Evolutionary conservation across 2,888 invertebrate genomes (phyloP).

Genomic region (Brachycybe producta): DNA sequence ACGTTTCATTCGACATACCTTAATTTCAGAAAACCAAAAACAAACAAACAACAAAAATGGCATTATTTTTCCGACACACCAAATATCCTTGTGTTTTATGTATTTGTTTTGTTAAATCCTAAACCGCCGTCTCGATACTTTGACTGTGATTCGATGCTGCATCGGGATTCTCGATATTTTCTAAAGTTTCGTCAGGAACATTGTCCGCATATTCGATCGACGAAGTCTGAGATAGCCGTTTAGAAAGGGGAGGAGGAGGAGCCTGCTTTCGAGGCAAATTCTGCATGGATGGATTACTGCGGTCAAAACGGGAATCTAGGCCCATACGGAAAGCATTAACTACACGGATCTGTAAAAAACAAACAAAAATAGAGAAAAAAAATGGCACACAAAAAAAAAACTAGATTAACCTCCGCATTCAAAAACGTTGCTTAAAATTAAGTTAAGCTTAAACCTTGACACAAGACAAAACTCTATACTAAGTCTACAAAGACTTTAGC

Average conservation of each 20-base stretch:
- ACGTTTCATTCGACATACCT: no score
- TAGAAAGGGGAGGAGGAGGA: conserved; percentile 74
- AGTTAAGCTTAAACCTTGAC: no score
- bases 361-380: conserved; percentile 34
- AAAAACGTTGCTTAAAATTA: no score
- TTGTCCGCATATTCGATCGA: conserved; percentile 84
- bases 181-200: conserved; percentile 45
- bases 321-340: conserved; percentile 99
- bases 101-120: not conserved
- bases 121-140: conserved; percentile 21
- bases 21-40: no score
- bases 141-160: conserved; percentile 21
- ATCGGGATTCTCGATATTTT: conserved; percentile 20
- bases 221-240: conserved; percentile 81
- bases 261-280: conserved; percentile 89
- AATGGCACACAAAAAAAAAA: conserved; percentile 23
- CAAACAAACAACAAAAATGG: no score
- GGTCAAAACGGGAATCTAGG: conserved; percentile 85
- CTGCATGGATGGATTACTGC: conserved; percentile 80
- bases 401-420: no score
- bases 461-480: no score
- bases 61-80: no score
- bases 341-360: conserved; percentile 82
- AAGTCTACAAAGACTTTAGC: no score
- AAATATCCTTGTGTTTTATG: no score